Percentiles rank a stretch among this genome's conserved stretches.
Conservation (phyloP, 2,113 vertebrate genomes). For the Neolamprologus ventralis region DNA sequence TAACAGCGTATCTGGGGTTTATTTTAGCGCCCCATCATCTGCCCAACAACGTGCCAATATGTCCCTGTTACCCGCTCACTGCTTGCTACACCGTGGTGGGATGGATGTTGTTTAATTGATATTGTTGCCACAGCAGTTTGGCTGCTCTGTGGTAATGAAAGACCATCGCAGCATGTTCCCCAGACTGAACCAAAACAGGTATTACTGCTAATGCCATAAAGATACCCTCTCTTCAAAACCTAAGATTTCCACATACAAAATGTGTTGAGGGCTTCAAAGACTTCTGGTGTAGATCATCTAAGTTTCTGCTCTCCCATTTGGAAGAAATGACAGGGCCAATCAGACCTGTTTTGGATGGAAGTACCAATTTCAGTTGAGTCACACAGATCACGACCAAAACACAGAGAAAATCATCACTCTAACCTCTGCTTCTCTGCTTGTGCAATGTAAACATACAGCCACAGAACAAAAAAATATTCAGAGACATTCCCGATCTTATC, state of each 20-base stretch:
- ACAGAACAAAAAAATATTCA: background rate
- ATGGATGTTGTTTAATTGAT: conserved; percentile 17
- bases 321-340: background rate
- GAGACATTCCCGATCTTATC: background rate
- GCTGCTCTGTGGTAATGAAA: conserved; percentile 46
- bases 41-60: background rate
- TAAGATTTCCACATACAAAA: conserved; percentile 5
- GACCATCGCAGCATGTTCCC: conserved; percentile 11
- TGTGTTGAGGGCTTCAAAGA: conserved; percentile 10
- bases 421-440: background rate
- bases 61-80: background rate
- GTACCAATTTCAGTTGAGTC: background rate
- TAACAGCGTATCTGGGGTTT: background rate
- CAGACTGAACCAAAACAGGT: conserved; percentile 54
- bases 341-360: background rate
- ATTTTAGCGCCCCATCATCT: background rate
- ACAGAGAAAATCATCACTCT: background rate
- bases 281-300: background rate
- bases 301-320: background rate
- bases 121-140: conserved; percentile 14
- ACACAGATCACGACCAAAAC: background rate
- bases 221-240: background rate
- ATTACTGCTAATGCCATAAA: conserved; percentile 51
- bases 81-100: background rate
- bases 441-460: background rate